These are phyloP conservation scores for Cyprinodon tularosa DNA, from an alignment of 2,113 vertebrate genomes.

Conservation along the genomic window DNA sequence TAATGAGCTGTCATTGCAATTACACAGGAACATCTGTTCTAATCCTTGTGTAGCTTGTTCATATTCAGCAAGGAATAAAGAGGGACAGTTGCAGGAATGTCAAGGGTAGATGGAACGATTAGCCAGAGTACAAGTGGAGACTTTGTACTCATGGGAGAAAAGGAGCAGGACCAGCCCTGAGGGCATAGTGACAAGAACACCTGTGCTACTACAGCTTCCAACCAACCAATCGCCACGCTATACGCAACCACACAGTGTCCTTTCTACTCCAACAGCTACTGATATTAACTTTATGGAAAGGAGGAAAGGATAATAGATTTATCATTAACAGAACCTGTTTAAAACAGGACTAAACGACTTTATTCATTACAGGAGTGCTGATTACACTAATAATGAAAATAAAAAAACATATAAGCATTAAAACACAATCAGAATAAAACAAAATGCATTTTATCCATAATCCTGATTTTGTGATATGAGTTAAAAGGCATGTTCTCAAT, in stretches of 20 bases:
- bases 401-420: too few relatives aligned
- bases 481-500: too few relatives aligned
- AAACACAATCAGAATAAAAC: too few relatives aligned
- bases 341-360: neutral
- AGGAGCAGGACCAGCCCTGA: slow-evolving; percentile 28
- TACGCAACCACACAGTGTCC: neutral
- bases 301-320: neutral
- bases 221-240: neutral
- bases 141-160: slow-evolving; percentile 66
- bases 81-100: slow-evolving; percentile 70
- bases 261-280: slow-evolving; percentile 4
- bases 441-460: too few relatives aligned
- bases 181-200: slow-evolving; percentile 66
- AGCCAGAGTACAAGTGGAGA: slow-evolving; percentile 72
- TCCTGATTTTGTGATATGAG: too few relatives aligned
- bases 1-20: slow-evolving; percentile 53
- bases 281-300: neutral
- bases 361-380: neutral
- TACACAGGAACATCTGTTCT: slow-evolving; percentile 34
- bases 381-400: neutral
- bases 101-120: slow-evolving; percentile 75
- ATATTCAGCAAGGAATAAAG: slow-evolving; percentile 34
- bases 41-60: slow-evolving; percentile 28
- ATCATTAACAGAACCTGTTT: neutral
- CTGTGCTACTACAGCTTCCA: slow-evolving; percentile 56